phyloP scores from a whole-genome alignment of 2,888 invertebrate genomes.

The Bruchidius siliquastri region DNA sequence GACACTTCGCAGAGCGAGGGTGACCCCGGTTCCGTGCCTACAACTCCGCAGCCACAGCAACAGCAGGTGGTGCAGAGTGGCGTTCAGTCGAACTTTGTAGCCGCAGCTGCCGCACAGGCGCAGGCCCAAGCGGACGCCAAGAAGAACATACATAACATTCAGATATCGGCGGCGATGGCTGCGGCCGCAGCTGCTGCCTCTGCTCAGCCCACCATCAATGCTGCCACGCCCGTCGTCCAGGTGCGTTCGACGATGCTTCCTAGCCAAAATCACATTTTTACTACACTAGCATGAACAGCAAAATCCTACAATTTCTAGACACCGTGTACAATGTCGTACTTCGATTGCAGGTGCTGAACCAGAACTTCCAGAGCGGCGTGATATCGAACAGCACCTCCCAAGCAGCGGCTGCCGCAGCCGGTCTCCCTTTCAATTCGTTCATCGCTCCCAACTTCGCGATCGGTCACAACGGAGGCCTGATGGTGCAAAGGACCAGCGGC shows the following conservation, averaged over 20 bases:
- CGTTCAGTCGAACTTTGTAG: constrained; percentile 7
- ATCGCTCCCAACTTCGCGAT: constrained; percentile 44
- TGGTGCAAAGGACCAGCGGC: constrained; percentile 48
- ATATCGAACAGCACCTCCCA: constrained; percentile 36
- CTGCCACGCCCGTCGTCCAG: constrained; percentile 42
- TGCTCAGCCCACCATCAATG: constrained; percentile 37
- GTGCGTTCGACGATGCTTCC: constrained; percentile 17
- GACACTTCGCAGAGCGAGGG: constrained; percentile 46
- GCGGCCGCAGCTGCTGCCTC: neutral
- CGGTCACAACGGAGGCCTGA: constrained; percentile 45
- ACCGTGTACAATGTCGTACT: too few relatives aligned
- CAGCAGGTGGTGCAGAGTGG: constrained; percentile 14
- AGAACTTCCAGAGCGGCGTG: constrained; percentile 44
- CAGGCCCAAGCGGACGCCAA: constrained; percentile 27
- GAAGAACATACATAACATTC: constrained; percentile 43
- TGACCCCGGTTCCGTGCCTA: constrained; percentile 39
- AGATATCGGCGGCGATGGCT: constrained; percentile 37
- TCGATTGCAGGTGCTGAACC: constrained; percentile 39
- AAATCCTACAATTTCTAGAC: too few relatives aligned
- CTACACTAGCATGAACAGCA: too few relatives aligned
- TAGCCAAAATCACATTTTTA: too few relatives aligned
- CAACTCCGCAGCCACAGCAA: constrained; percentile 37
- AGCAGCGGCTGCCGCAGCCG: constrained; percentile 30
- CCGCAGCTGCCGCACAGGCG: constrained; percentile 9
- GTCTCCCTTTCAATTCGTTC: constrained; percentile 41